Evolutionary conservation across 2,113 vertebrate species (phyloP).

Genomic region (Panthera tigris): DNA sequence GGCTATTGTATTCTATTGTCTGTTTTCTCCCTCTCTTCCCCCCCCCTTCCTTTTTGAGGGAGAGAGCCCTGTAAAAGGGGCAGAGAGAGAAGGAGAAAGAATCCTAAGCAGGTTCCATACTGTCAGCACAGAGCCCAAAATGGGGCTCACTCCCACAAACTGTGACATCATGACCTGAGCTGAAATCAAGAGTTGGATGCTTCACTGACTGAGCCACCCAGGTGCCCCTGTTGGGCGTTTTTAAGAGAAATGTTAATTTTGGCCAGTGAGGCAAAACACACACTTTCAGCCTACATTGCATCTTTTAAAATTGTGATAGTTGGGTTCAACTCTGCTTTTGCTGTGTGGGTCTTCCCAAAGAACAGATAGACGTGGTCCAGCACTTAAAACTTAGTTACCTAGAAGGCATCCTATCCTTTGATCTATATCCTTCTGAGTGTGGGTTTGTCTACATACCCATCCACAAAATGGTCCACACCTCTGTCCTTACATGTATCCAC

Average conservation of each 20-base stretch:
- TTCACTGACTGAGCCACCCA: too few species aligned
- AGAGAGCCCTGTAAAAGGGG: too few species aligned
- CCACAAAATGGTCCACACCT: fast-evolving
- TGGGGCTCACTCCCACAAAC: too few species aligned
- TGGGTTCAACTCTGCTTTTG: not conserved
- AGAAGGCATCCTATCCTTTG: not conserved
- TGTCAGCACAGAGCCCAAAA: too few species aligned
- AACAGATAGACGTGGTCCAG: not conserved
- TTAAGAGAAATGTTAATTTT: not conserved
- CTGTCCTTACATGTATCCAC: fast-evolving
- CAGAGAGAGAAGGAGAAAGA: too few species aligned
- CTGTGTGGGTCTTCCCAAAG: not conserved
- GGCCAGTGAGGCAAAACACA: not conserved
- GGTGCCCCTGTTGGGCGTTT: not conserved
- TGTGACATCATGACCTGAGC: too few species aligned
- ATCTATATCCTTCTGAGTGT: not conserved
- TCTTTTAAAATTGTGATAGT: not conserved
- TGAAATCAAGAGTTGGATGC: too few species aligned
- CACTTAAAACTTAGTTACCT: not conserved
- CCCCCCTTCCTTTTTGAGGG: too few species aligned
- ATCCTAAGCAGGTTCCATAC: too few species aligned
- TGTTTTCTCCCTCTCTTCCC: too few species aligned
- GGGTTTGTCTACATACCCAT: not conserved
- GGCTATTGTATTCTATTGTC: too few species aligned
- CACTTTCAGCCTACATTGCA: not conserved